phyloP scores from a whole-genome alignment of 2,113 vertebrate genomes.

The Deroptyus accipitrinus region DNA sequence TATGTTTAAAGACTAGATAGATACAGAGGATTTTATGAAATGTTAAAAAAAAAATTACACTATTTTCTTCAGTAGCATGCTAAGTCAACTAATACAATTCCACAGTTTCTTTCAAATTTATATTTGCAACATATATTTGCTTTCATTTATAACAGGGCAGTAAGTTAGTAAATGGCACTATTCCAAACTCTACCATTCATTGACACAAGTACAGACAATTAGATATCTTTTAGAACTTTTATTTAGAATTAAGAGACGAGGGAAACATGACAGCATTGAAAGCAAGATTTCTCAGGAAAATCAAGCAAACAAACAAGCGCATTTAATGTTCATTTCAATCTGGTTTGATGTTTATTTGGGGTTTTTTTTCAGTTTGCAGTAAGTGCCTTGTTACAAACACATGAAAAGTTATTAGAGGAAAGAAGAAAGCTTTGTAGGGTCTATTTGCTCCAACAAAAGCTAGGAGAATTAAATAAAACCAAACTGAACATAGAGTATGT shows the following conservation, averaged over 20 bases:
- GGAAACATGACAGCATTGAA: conserved; percentile 16
- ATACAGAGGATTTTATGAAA: background rate
- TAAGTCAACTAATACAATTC: background rate
- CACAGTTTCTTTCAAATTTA: background rate
- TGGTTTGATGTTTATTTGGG: background rate
- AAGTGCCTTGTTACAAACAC: background rate
- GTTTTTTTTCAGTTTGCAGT: background rate
- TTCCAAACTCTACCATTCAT: background rate
- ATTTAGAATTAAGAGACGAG: background rate
- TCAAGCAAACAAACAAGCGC: background rate
- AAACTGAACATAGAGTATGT: conserved; percentile 43
- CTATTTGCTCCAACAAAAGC: conserved; percentile 31
- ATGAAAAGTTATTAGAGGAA: conserved; percentile 26
- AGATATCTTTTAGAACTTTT: background rate
- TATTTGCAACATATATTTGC: background rate
- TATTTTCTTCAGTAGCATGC: background rate
- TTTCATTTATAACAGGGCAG: background rate
- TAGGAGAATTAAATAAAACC: conserved; percentile 18
- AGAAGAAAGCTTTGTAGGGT: conserved; percentile 16
- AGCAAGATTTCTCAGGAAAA: conserved; percentile 28
- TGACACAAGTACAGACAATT: background rate
- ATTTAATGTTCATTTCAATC: conserved; percentile 7
- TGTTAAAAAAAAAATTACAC: background rate
- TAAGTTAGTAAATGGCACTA: background rate
- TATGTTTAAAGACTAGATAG: background rate